Evolutionary conservation across 2,888 invertebrate species (phyloP).

Genomic region (Mylabris sibirica): DNA sequence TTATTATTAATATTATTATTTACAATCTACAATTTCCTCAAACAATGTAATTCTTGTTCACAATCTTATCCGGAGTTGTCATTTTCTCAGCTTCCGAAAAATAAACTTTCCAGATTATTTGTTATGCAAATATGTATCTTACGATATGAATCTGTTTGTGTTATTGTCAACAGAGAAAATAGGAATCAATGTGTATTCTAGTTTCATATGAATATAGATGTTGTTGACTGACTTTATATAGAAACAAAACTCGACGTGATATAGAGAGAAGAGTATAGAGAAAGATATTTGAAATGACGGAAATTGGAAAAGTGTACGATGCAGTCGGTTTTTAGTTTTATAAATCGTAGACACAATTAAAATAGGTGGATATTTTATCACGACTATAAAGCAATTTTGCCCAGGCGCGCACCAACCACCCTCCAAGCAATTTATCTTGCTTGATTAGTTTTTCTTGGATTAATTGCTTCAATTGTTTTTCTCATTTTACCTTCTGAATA

Average conservation of each 20-base stretch:
- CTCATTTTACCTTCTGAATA: constrained; percentile 60
- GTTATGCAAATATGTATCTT: constrained; percentile 15
- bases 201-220: constrained; percentile 16
- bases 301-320: not conserved
- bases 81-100: constrained; percentile 12
- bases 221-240: constrained; percentile 1
- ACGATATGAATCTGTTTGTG: constrained; percentile 18
- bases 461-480: constrained; percentile 63
- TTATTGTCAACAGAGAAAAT: constrained; percentile 18
- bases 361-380: constrained; percentile 62
- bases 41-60: constrained; percentile 8
- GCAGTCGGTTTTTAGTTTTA: constrained; percentile 45
- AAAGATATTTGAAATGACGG: not conserved
- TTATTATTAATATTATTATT: constrained; percentile 6
- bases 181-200: constrained; percentile 14
- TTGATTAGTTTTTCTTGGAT: constrained; percentile 64
- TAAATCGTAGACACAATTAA: constrained; percentile 60
- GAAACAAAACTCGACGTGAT: not conserved
- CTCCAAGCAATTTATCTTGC: constrained; percentile 61
- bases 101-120: constrained; percentile 11
- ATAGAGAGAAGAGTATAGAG: not conserved
- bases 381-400: constrained; percentile 62
- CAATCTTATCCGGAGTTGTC: constrained; percentile 5
- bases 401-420: constrained; percentile 45
- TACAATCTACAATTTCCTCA: not conserved